These are phyloP conservation scores for Agrotis puta DNA, from an alignment of 2,888 invertebrate species.

Conservation along the genomic window DNA sequence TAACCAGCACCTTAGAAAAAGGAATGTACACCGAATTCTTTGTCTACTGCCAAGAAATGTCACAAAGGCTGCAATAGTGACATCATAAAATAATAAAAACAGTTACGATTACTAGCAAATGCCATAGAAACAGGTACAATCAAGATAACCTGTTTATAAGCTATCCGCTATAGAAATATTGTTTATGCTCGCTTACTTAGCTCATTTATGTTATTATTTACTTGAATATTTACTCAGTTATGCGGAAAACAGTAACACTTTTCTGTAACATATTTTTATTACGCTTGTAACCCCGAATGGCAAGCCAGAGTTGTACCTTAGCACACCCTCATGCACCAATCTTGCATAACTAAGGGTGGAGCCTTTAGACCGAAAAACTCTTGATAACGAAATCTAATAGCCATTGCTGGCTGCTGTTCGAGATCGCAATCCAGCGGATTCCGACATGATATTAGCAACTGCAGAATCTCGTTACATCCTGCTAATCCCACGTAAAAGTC, in stretches of 20 bases:
- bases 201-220: constrained; percentile 10
- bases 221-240: background rate
- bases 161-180: background rate
- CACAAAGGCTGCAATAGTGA: background rate
- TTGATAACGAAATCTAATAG: too few relatives aligned
- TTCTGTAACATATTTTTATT: background rate
- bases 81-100: constrained; percentile 7
- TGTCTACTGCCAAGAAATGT: constrained; percentile 3
- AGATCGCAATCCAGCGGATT: background rate
- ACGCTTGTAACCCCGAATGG: background rate
- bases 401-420: background rate
- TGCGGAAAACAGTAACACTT: too few relatives aligned
- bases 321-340: too few relatives aligned
- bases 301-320: background rate
- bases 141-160: constrained; percentile 37
- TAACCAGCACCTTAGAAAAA: background rate
- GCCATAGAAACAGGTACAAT: constrained; percentile 10
- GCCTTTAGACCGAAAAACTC: background rate
- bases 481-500: background rate
- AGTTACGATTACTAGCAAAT: background rate
- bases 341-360: too few relatives aligned
- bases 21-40: background rate
- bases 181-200: background rate
- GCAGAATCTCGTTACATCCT: background rate
- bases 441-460: background rate